phyloP scores from a whole-genome alignment of 2,888 invertebrate species.

The Parapristionchus giblindavisi region DNA sequence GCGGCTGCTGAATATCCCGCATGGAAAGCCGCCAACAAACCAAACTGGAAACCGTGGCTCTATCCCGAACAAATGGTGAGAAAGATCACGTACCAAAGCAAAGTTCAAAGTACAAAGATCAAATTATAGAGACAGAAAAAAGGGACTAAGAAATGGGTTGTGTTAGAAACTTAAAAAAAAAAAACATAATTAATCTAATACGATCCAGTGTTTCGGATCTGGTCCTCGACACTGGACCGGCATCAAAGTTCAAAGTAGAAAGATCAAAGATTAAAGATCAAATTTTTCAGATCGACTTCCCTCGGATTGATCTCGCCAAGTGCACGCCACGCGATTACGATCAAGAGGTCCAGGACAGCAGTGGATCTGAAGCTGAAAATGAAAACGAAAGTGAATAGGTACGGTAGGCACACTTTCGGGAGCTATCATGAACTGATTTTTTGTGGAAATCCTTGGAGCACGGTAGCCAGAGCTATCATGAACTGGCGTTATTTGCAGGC shows the following conservation, averaged over 20 bases:
- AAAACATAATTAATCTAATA: no score
- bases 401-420: not conserved
- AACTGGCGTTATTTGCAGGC: no score
- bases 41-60: conserved; percentile 86
- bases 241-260: no score
- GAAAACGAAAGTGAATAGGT: conserved; percentile 32
- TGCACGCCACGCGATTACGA: conserved; percentile 58
- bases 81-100: not conserved
- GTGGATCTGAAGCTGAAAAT: conserved; percentile 33
- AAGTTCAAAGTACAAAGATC: no score
- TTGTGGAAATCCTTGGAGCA: no score
- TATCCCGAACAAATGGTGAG: conserved; percentile 80
- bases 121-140: no score
- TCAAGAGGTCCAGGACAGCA: conserved; percentile 57
- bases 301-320: conserved; percentile 50
- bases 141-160: no score
- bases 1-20: conserved; percentile 82
- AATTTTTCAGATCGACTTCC: conserved; percentile 49
- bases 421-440: conserved; percentile 19
- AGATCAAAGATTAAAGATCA: no score
- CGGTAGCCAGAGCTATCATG: no score
- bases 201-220: no score
- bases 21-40: conserved; percentile 84
- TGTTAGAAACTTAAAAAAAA: no score
- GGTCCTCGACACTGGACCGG: no score